A percentile compares a stretch with the other conserved stretches of the same genome.
phyloP scores from a whole-genome alignment of 2,888 invertebrate genomes.

The Galerucella calmariensis region DNA sequence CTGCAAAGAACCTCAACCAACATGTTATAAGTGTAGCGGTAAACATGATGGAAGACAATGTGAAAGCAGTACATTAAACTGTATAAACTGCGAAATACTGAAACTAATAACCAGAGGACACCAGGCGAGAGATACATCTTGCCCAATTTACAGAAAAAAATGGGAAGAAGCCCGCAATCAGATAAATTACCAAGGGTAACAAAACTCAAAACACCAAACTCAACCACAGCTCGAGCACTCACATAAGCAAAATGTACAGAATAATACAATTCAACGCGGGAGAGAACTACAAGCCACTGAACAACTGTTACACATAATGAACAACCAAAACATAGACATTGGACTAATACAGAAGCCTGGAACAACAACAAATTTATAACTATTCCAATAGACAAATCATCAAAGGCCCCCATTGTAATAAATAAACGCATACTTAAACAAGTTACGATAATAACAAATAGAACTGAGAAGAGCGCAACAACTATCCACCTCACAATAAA shows the following conservation, averaged over 20 bases:
- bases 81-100: constrained; percentile 14
- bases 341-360: neutral
- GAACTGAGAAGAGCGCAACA: neutral
- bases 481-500: neutral
- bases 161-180: neutral
- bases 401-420: neutral
- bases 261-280: neutral
- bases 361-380: neutral
- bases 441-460: neutral
- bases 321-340: constrained; percentile 8
- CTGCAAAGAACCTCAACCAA: neutral
- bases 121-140: constrained; percentile 1
- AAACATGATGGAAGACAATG: constrained; percentile 20
- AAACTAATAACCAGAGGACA: neutral
- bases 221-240: too few species aligned
- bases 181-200: neutral
- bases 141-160: constrained; percentile 6
- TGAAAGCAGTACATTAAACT: neutral
- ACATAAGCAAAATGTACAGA: too few species aligned
- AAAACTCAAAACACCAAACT: too few species aligned
- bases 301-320: constrained; percentile 8
- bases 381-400: neutral
- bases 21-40: constrained; percentile 25
- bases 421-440: neutral
- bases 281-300: neutral